phyloP scores from a whole-genome alignment of 2,113 vertebrate genomes.

The Crotophaga sulcirostris region DNA sequence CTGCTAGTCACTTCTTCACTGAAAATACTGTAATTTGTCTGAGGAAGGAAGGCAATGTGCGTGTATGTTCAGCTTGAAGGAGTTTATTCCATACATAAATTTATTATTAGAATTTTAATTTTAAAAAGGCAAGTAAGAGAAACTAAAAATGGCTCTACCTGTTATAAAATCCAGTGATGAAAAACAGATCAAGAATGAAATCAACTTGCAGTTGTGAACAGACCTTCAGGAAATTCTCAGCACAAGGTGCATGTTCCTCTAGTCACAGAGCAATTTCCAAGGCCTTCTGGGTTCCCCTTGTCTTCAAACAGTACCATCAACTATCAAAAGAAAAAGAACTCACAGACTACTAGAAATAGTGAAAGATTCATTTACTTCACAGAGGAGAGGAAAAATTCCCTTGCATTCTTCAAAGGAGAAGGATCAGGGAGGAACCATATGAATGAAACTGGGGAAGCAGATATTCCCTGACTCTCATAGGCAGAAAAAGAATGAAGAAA shows the following conservation, averaged over 20 bases:
- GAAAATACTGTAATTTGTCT: slow-evolving; percentile 22
- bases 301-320: background rate
- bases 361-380: background rate
- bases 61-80: background rate
- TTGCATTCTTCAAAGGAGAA: background rate
- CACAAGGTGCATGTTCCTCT: background rate
- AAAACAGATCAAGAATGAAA: slow-evolving; percentile 9
- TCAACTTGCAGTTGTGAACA: background rate
- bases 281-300: background rate
- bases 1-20: background rate
- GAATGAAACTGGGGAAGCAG: background rate
- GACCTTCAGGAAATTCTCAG: background rate
- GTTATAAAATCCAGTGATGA: slow-evolving; percentile 11
- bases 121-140: background rate
- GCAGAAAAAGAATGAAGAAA: background rate
- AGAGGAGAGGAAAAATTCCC: background rate
- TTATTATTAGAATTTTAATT: background rate
- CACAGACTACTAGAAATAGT: background rate
- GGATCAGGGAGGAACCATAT: background rate
- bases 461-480: background rate
- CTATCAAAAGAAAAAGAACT: background rate
- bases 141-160: background rate
- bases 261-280: background rate
- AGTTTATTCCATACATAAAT: background rate
- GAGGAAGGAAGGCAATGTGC: background rate